Conservation (phyloP, 2,888 invertebrate species). For the Limenitis arthemis region DNA sequence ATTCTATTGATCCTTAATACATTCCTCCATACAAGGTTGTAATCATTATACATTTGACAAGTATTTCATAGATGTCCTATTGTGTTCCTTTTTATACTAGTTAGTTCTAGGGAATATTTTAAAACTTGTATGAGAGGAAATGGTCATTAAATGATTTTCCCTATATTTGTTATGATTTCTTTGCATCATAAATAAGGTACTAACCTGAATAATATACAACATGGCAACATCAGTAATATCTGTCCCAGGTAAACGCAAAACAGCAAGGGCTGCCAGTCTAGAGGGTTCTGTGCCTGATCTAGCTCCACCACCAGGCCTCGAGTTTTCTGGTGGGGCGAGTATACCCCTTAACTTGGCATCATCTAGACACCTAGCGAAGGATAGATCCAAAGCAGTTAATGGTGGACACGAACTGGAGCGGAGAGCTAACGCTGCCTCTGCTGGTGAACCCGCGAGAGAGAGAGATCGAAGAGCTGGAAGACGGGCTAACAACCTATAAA, state of each 20-base stretch:
- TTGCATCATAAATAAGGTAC: not conserved
- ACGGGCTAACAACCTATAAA: slow-evolving; percentile 69
- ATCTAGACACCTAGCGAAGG: slow-evolving; percentile 88
- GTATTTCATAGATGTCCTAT: too few relatives aligned
- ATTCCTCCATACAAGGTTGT: too few relatives aligned
- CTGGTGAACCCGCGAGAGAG: slow-evolving; percentile 82
- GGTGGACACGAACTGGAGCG: slow-evolving; percentile 88
- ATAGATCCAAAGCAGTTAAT: slow-evolving; percentile 83
- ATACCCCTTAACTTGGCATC: slow-evolving; percentile 89
- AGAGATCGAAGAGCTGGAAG: slow-evolving; percentile 87
- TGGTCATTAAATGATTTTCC: too few relatives aligned
- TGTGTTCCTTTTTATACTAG: too few relatives aligned
- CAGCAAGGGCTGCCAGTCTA: slow-evolving; percentile 79
- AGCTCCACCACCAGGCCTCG: slow-evolving; percentile 75
- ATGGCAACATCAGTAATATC: slow-evolving; percentile 92
- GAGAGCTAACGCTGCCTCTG: slow-evolving; percentile 85
- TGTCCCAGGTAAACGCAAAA: slow-evolving; percentile 86
- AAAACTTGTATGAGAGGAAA: too few relatives aligned
- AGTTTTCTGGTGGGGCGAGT: slow-evolving; percentile 88
- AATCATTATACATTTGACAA: too few relatives aligned
- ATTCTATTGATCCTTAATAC: too few relatives aligned
- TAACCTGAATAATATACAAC: slow-evolving; percentile 64
- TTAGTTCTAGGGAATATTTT: too few relatives aligned
- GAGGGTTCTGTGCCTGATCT: slow-evolving; percentile 57
- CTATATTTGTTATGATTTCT: too few relatives aligned